Conservation (phyloP, 1,140 invertebrate genomes). For the Eulimnadia texana region DNA sequence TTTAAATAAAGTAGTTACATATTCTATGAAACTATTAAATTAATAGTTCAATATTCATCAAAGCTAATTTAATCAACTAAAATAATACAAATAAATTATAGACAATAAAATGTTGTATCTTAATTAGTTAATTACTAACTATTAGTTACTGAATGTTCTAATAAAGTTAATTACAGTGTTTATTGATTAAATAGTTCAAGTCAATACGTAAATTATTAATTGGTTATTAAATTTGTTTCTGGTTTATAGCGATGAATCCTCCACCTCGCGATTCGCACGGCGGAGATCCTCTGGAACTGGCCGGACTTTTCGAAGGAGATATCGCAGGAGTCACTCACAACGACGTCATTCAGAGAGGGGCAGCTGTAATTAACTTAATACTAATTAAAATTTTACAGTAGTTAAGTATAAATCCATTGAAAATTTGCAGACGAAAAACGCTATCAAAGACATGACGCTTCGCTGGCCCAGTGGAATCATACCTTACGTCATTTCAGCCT, state of each 20-base stretch:
- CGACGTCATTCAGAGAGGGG: neutral
- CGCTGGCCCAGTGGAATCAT: constrained; percentile 27
- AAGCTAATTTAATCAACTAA: too few species aligned
- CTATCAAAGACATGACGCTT: constrained; percentile 20
- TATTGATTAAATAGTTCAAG: too few species aligned
- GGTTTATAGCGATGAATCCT: neutral
- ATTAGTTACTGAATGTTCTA: neutral
- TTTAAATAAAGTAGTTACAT: too few species aligned
- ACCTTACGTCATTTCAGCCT: constrained; percentile 28
- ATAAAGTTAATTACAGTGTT: too few species aligned
- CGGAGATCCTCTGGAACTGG: constrained; percentile 25
- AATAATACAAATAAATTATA: constrained; percentile 10
- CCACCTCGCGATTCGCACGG: neutral
- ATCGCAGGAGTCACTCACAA: constrained; percentile 18
- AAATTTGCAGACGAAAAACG: constrained; percentile 21
- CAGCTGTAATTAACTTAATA: neutral
- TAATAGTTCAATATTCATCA: too few species aligned
- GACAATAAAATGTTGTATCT: neutral
- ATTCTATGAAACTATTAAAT: too few species aligned
- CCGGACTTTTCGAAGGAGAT: constrained; percentile 28
- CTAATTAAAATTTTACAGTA: neutral
- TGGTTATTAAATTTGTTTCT: neutral
- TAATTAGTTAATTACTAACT: neutral
- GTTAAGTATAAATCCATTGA: neutral
- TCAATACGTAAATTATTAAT: neutral